Evolutionary conservation across 30 jellyfish, hydroid and myxozoan genomes (phyloP), one percentile per base, ranked within the genome.

Genomic region (Aurelia sp.): DNA sequence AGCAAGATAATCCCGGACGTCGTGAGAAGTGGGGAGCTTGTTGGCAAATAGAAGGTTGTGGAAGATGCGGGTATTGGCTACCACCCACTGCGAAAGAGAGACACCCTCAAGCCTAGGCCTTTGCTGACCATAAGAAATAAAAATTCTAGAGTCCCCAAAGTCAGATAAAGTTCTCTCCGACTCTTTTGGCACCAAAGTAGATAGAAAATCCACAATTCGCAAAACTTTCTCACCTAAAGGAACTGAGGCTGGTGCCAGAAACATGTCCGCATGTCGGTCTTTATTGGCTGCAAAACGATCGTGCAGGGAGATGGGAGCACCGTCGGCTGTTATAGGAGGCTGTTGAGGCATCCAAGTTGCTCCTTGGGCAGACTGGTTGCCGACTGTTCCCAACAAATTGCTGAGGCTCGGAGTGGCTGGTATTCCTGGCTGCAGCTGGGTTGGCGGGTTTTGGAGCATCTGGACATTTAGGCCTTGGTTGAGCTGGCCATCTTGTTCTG

Each of bases 1-100:
- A 2, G 77, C 47, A 16, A 66, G 77, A 66, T 66, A 66, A 17
- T 66, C 77, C 40, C 8, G 24, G 77, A 66, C 19, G 47, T 66
- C 58, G 47, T 35, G 47, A 35, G 47, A 35, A 35, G 47, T 35
- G 47, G 47, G 47, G 5, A 66, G 77, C 27, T 22, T 15, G 47
- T 15, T 66, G 52, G 24, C 47, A 66, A 66, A 18, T 0, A 66
- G 52, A 21, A 66, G 77, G 47, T 18, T 33, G 27, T 66, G 47
- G 11, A 24, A 21, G 3, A 21, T 24, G n/a, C 52, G 18, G 52
- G 52, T 57, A 19, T 57, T 57, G 24, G 67, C 67, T 13, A 57
- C 67, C 19, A 57, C 67, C 67, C 67, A 57, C 52, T 66, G 77
- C 18, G 47, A 24, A 18, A 66, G 52, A 22, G 77, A 21, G 27